Conservation (phyloP, 2,888 invertebrate species). For the Pristionchus arcanus region DNA sequence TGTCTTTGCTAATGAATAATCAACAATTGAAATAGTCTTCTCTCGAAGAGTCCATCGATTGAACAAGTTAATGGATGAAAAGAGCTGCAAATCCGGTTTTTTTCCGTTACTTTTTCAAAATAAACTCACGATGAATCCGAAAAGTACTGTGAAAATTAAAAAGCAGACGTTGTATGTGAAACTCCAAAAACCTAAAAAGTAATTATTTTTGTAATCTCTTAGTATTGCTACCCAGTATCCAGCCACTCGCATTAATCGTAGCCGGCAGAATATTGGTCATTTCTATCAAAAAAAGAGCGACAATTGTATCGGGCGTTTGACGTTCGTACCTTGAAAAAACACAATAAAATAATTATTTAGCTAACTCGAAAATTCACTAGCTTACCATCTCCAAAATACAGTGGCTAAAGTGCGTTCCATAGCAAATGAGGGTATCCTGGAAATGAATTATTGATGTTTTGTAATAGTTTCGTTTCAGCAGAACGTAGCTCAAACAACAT, state of each 20-base stretch:
- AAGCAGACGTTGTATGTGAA: background rate
- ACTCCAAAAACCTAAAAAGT: background rate
- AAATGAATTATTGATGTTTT: background rate
- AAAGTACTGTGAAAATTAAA: background rate
- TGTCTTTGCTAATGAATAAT: background rate
- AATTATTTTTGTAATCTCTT: background rate
- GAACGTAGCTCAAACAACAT: too few relatives aligned
- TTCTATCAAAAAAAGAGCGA: background rate
- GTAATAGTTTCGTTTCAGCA: background rate
- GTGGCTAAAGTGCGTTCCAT: background rate
- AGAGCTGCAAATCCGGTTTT: background rate
- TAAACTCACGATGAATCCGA: background rate
- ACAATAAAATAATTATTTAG: background rate
- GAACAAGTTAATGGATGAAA: background rate
- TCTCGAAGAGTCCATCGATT: background rate
- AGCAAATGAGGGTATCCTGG: background rate
- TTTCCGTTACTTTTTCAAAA: too few relatives aligned
- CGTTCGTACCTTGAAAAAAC: background rate
- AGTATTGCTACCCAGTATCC: background rate
- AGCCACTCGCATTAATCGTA: background rate
- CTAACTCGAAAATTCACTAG: background rate
- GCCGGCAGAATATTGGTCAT: background rate
- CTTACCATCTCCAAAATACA: background rate
- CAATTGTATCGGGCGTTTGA: background rate
- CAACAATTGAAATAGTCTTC: background rate